Evolutionary conservation across 2,888 invertebrate genomes (phyloP), one percentile per base, ranked within the genome.

Genomic region (Corbicula japonica): DNA sequence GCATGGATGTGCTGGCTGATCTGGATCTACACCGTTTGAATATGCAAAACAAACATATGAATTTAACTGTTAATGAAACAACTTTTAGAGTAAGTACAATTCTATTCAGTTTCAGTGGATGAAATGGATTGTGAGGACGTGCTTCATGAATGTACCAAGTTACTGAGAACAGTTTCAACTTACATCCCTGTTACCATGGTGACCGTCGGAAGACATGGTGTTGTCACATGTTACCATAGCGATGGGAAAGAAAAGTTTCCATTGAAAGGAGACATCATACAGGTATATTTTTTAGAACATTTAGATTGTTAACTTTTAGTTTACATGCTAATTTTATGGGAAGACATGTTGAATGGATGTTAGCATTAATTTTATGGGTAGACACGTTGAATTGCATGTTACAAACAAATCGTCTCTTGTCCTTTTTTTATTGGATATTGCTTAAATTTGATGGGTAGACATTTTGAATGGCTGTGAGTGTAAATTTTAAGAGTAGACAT

Each of bases 151-250:
- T 83, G 84, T 61, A 54, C 86, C 0, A 28, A 48, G 18, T 58
- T 86, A 77, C 70, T 79, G 28, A 62, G 80, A 56, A 65, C 75
- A 80, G 76, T 84, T 23, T 66, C 87, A 2, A 58, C 81, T 8
- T 68, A 85, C 32, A 81, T 90, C 21, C 91, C 92, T 1, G 84
- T 89, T 38, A 84, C 90, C 72, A 72, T 92, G 62, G 87, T 90
- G 50, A 91, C 92, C 0, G 82, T 92, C 12, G 92, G 92, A 34
- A 76, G 79, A 66, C 86, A 91, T 83, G 92, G 92, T 10, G 83
- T 90, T 12, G 56, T 91, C 35, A 77, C 92, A 15, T 88, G 89
- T 83, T 80, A 82, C 48, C 83, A 76, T 63, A 74, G 76, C 15
- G 83, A 84, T 46, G 58, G 50, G n/a, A n/a, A 23, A 18, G 32